These are phyloP conservation scores for Drosophila kokeensis DNA, from an alignment of 2,888 invertebrate species.

Conservation along the genomic window DNA sequence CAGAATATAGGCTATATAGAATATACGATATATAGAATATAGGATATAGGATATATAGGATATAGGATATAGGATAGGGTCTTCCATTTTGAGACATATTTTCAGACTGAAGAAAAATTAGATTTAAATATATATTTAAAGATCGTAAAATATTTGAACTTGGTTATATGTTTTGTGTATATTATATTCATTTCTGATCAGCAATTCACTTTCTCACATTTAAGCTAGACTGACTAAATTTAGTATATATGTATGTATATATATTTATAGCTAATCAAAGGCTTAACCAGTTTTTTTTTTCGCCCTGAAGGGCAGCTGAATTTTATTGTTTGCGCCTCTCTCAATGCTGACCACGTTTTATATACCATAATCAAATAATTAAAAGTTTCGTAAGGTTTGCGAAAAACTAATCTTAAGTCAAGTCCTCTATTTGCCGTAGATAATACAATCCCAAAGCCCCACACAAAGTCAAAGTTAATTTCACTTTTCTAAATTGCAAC, in stretches of 20 bases:
- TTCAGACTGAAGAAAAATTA: neutral
- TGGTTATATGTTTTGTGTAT: neutral
- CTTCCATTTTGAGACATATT: neutral
- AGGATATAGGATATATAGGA: too few relatives aligned
- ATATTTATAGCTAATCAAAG: neutral
- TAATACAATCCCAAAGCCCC: neutral
- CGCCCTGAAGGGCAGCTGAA: neutral
- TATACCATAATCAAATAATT: neutral
- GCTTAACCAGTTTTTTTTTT: neutral
- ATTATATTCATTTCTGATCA: neutral
- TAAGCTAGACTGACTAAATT: neutral
- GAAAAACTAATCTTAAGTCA: neutral
- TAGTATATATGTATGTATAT: neutral
- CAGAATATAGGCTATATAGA: too few relatives aligned
- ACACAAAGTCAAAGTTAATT: constrained; percentile 6
- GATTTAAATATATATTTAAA: neutral
- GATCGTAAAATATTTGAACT: neutral
- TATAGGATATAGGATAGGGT: neutral
- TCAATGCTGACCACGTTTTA: neutral
- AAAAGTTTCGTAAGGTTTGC: neutral
- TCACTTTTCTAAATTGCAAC: constrained; percentile 36
- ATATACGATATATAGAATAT: too few relatives aligned
- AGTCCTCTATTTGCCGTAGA: neutral
- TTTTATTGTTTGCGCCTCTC: neutral
- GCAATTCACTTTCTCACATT: neutral